Conservation (phyloP, 2,797 vertebrate genomes). For the Acomys russatus region DNA sequence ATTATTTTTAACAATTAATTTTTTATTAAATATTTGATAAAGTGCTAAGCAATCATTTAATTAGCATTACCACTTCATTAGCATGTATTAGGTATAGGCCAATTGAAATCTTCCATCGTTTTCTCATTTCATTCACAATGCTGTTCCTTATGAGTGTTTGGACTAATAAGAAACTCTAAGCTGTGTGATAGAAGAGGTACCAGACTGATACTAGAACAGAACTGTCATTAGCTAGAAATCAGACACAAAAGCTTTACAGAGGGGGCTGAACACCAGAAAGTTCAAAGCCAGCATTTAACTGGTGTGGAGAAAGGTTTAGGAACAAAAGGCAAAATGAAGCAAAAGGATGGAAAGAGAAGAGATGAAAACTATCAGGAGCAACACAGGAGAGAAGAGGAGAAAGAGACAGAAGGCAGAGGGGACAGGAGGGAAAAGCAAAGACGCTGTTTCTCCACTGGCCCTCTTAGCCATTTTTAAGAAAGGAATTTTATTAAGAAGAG, state of each 20-base stretch:
- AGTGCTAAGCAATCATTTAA: background rate
- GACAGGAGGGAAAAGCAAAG: background rate
- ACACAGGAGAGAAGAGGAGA: background rate
- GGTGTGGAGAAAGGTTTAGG: background rate
- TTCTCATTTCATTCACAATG: background rate
- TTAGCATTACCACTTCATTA: constrained; percentile 14
- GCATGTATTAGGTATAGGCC: background rate
- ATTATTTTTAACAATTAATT: background rate
- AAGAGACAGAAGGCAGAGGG: background rate
- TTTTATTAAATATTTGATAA: constrained; percentile 7
- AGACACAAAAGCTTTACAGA: background rate
- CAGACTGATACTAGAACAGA: background rate
- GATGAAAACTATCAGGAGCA: too few relatives aligned
- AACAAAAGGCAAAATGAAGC: background rate
- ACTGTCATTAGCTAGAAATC: background rate
- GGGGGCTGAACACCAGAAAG: background rate
- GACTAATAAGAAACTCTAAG: background rate
- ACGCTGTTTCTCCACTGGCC: background rate
- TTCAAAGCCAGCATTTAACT: background rate
- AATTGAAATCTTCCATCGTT: background rate
- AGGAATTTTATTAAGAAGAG: constrained; percentile 9
- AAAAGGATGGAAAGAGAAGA: background rate
- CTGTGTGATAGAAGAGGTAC: background rate
- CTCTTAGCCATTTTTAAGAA: background rate
- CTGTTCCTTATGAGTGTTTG: background rate